A percentile compares a stretch with the other conserved stretches of the same genome.
phyloP scores from a whole-genome alignment of 2,113 vertebrate species.

The Bos indicus region DNA sequence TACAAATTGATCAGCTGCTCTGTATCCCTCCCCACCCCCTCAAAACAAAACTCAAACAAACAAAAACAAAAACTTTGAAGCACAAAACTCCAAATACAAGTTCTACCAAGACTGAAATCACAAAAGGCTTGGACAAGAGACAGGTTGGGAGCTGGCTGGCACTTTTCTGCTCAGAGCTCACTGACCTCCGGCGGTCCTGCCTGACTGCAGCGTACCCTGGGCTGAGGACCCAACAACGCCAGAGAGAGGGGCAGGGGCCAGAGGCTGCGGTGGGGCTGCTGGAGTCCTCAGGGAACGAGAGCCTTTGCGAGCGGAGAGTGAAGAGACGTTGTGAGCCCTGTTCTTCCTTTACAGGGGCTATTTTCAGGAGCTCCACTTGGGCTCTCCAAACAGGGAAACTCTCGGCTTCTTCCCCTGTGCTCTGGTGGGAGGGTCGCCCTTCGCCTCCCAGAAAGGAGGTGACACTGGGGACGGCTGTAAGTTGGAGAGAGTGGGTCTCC shows the following conservation, averaged over 20 bases:
- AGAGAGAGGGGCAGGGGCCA: not conserved
- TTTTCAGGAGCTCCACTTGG: not conserved
- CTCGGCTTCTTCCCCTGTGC: not conserved
- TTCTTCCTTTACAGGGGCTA: not conserved
- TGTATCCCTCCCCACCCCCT: conserved; percentile 84
- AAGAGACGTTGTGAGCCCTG: not conserved
- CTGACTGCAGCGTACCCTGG: conserved; percentile 20
- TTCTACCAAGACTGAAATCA: conserved; percentile 93
- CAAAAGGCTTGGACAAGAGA: conserved; percentile 88
- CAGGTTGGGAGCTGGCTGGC: conserved; percentile 91
- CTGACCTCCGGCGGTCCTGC: conserved; percentile 31
- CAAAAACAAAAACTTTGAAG: conserved; percentile 80
- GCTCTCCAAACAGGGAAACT: not conserved
- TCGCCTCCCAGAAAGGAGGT: not conserved
- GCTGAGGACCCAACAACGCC: not conserved
- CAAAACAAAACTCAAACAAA: conserved; percentile 73
- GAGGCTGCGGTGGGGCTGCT: not conserved
- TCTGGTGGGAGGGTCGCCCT: not conserved
- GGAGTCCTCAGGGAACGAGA: not conserved
- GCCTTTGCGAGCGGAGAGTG: not conserved
- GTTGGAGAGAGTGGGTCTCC: not conserved
- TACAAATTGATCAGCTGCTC: conserved; percentile 99
- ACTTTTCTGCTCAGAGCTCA: conserved; percentile 82
- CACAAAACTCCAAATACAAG: conserved; percentile 97
- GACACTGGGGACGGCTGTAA: not conserved